Conservation (phyloP, 2,888 invertebrate species). For the Eupithecia tripunctaria region DNA sequence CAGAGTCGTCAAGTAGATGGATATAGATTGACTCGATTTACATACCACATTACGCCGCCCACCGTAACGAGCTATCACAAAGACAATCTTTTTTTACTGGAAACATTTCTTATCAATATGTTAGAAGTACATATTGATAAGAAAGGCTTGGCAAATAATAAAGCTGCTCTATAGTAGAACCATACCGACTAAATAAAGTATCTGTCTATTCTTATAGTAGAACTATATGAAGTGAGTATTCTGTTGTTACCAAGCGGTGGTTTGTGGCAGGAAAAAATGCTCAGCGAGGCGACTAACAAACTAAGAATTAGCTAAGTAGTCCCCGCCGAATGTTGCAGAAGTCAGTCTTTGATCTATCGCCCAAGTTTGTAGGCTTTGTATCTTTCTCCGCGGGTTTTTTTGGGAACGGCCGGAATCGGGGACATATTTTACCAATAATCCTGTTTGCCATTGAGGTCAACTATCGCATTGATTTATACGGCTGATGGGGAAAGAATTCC, state of each 20-base stretch:
- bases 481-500: slow-evolving; percentile 3
- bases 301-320: not conserved
- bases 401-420: slow-evolving; percentile 30
- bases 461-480: slow-evolving; percentile 27
- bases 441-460: slow-evolving; percentile 36
- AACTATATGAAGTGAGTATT: not conserved
- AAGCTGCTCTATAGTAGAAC: not conserved
- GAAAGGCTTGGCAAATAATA: not conserved
- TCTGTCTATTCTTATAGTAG: too few species aligned
- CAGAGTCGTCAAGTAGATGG: not conserved
- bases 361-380: slow-evolving; percentile 45
- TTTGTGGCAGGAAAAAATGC: not conserved
- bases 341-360: slow-evolving; percentile 56
- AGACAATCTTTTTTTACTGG: not conserved
- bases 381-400: slow-evolving; percentile 36
- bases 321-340: slow-evolving; percentile 43
- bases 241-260: not conserved
- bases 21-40: too few species aligned
- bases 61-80: not conserved
- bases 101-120: not conserved
- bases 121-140: too few species aligned
- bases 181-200: too few species aligned
- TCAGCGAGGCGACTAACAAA: slow-evolving; percentile 5
- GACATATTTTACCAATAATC: slow-evolving; percentile 38
- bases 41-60: not conserved